Evolutionary conservation across 37 sponge, comb jelly and placozoan species (phyloP).

Genomic region (Crambe crambe): DNA sequence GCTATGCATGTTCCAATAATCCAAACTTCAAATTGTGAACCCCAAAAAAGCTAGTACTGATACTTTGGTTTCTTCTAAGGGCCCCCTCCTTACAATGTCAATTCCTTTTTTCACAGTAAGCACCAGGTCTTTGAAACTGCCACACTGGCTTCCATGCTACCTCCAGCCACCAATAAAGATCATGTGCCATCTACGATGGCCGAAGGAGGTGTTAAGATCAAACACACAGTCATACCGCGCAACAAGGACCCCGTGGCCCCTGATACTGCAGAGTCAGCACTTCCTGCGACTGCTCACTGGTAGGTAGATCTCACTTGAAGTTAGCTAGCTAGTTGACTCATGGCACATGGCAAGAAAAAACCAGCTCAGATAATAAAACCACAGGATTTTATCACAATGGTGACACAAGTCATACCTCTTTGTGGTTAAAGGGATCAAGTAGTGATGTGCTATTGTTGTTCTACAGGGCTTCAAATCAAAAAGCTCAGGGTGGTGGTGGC

Average conservation of each 20-base stretch:
- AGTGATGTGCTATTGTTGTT: no score
- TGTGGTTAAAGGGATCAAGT: no score
- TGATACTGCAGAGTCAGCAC: slow-evolving; percentile 54
- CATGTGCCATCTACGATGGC: background rate
- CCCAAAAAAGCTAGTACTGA: no score
- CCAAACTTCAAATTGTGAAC: no score
- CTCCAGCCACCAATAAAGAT: background rate
- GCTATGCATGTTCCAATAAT: no score
- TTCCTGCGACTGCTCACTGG: slow-evolving; percentile 72
- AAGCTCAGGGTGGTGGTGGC: background rate
- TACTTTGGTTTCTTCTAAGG: no score
- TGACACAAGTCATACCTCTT: no score
- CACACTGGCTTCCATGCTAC: slow-evolving; percentile 25
- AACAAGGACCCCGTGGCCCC: background rate
- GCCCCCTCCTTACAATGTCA: no score
- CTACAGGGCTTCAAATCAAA: background rate
- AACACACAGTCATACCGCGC: background rate
- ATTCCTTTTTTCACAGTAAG: slow-evolving; percentile 34
- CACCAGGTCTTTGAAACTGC: slow-evolving; percentile 75
- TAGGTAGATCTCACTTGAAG: no score
- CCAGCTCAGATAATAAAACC: background rate
- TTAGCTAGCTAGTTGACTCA: background rate
- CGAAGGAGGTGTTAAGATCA: slow-evolving; percentile 1
- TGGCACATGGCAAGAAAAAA: background rate
- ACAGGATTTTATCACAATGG: no score